Percentiles rank a stretch among this genome's conserved stretches.
phyloP scores from a whole-genome alignment of 2,888 invertebrate species.

The Eudasyphora cyanicolor region DNA sequence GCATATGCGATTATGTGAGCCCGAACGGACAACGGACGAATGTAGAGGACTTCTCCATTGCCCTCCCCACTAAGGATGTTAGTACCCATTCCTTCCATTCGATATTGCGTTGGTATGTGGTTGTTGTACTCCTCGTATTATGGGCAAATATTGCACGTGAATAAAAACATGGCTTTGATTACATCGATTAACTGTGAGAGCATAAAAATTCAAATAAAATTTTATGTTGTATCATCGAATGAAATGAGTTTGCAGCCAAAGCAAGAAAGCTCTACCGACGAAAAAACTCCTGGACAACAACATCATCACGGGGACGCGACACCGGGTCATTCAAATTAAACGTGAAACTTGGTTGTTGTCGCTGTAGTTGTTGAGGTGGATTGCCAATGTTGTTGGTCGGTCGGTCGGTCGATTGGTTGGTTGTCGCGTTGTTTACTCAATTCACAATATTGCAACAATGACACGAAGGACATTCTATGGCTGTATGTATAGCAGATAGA shows the following conservation, averaged over 20 bases:
- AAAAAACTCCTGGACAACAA: too few species aligned
- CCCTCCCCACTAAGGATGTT: too few species aligned
- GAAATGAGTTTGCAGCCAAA: background rate
- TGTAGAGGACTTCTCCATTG: background rate
- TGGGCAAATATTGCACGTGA: slow-evolving; percentile 4
- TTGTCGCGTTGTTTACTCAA: slow-evolving; percentile 39
- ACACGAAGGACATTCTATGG: slow-evolving; percentile 35
- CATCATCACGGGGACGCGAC: too few species aligned
- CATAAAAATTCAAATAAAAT: slow-evolving; percentile 36
- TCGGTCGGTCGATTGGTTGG: background rate
- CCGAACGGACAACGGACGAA: background rate
- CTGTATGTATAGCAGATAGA: background rate
- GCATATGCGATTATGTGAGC: slow-evolving; percentile 2
- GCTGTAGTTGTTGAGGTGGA: background rate
- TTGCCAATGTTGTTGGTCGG: background rate
- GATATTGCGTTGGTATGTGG: background rate
- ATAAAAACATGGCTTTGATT: slow-evolving; percentile 32
- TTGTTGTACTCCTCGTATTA: background rate
- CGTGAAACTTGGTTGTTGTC: too few species aligned
- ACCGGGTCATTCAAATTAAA: slow-evolving; percentile 21
- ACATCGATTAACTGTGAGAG: slow-evolving; percentile 33
- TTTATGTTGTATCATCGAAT: slow-evolving; percentile 27
- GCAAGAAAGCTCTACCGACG: too few species aligned
- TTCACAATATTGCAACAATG: slow-evolving; percentile 58
- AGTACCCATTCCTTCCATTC: background rate